Evolutionary conservation across 2,888 invertebrate species (phyloP).

Genomic region (Drosophila prolongata): DNA sequence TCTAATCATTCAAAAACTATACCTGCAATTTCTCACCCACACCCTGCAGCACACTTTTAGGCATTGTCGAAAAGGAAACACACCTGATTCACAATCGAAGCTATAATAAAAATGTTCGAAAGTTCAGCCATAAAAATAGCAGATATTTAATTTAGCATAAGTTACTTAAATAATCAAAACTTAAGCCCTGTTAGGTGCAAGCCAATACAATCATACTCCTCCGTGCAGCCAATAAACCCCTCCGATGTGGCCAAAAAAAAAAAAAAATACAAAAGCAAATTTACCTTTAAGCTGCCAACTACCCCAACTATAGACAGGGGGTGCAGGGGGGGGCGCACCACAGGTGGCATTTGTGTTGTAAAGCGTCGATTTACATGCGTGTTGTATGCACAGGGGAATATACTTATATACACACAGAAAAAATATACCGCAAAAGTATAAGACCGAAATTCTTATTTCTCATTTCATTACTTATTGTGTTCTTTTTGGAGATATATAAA

Average conservation of each 20-base stretch:
- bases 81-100: background rate
- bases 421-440: too few relatives aligned
- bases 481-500: too few relatives aligned
- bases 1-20: too few relatives aligned
- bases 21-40: too few relatives aligned
- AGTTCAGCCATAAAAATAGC: background rate
- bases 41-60: background rate
- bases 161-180: background rate
- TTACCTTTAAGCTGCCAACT: constrained; percentile 62
- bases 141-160: background rate
- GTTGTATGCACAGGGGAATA: constrained; percentile 36
- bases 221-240: background rate
- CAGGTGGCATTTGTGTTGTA: constrained; percentile 76
- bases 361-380: constrained; percentile 77
- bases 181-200: background rate
- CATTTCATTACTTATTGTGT: too few relatives aligned
- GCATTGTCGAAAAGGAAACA: background rate
- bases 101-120: background rate
- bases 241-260: background rate
- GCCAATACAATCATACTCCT: background rate
- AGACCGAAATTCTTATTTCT: too few relatives aligned
- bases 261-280: constrained; percentile 52
- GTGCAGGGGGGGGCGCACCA: constrained; percentile 57
- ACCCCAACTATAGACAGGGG: constrained; percentile 18
- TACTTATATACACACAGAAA: background rate